Evolutionary conservation across 2,797 vertebrate genomes (phyloP).

Genomic region (Rhadinocentrus ornatus): DNA sequence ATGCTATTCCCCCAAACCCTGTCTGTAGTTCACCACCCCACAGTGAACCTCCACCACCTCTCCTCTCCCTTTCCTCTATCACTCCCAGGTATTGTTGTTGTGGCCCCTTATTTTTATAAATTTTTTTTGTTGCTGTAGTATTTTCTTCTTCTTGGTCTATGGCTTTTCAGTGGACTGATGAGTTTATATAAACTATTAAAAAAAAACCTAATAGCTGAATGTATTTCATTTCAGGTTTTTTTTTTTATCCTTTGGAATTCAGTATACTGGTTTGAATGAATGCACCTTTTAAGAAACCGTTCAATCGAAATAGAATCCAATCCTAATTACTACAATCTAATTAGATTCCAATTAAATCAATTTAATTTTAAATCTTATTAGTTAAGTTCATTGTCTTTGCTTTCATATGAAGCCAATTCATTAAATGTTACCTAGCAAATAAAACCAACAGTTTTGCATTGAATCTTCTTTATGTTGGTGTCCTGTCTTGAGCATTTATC

Average conservation of each 20-base stretch:
- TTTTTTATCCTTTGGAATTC: background rate
- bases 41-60: constrained; percentile 69
- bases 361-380: too few relatives aligned
- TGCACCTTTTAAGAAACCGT: background rate
- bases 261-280: background rate
- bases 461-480: too few relatives aligned
- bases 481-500: too few relatives aligned
- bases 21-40: constrained; percentile 72
- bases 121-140: constrained; percentile 30
- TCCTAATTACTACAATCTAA: too few relatives aligned
- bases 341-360: too few relatives aligned
- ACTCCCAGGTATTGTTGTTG: constrained; percentile 76
- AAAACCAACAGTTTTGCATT: too few relatives aligned
- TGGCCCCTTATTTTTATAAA: constrained; percentile 37
- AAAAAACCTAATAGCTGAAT: background rate
- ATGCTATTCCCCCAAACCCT: constrained; percentile 64
- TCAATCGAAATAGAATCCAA: background rate
- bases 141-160: constrained; percentile 23
- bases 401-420: too few relatives aligned
- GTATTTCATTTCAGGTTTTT: background rate
- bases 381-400: too few relatives aligned
- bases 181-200: background rate
- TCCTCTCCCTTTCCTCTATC: constrained; percentile 71
- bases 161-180: background rate
- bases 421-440: too few relatives aligned